phyloP scores from a whole-genome alignment of 2,797 vertebrate species.

The Spondyliosoma cantharus region DNA sequence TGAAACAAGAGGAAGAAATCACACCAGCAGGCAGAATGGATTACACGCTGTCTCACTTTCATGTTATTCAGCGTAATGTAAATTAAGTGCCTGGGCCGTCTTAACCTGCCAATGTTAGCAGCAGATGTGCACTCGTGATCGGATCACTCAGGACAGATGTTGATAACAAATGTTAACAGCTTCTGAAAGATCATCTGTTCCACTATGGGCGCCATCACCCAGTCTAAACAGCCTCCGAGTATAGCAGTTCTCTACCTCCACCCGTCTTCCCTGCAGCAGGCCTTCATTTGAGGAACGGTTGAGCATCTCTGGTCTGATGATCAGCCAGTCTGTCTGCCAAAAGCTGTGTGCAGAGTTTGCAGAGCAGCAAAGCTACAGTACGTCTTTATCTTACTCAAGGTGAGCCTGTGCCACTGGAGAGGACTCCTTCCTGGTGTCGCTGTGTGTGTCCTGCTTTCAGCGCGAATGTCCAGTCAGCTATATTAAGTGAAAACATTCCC shows the following conservation, averaged over 20 bases:
- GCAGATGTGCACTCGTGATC: no score
- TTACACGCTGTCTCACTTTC: no score
- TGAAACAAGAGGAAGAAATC: no score
- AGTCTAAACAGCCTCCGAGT: slow-evolving; percentile 41
- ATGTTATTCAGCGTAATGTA: no score
- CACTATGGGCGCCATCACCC: slow-evolving; percentile 33
- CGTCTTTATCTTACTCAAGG: slow-evolving; percentile 15
- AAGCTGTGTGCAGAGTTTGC: slow-evolving; percentile 32
- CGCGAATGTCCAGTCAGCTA: slow-evolving; percentile 22
- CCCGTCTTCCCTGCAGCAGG: slow-evolving; percentile 26
- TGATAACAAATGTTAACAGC: no score
- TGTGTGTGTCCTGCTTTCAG: slow-evolving; percentile 37
- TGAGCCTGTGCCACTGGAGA: slow-evolving; percentile 7
- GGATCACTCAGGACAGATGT: no score
- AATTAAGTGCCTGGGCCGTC: no score
- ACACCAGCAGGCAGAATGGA: no score
- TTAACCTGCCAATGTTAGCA: no score
- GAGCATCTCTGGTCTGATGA: slow-evolving; percentile 36
- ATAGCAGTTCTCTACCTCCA: slow-evolving; percentile 26
- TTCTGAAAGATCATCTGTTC: slow-evolving; percentile 9
- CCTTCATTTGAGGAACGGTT: slow-evolving; percentile 32
- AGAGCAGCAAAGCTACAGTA: not conserved
- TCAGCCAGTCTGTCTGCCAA: slow-evolving; percentile 19
- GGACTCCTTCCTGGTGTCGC: slow-evolving; percentile 17
- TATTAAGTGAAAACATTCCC: slow-evolving; percentile 67